Conservation (phyloP, 2,888 invertebrate genomes). For the Stramonita haemastoma region DNA sequence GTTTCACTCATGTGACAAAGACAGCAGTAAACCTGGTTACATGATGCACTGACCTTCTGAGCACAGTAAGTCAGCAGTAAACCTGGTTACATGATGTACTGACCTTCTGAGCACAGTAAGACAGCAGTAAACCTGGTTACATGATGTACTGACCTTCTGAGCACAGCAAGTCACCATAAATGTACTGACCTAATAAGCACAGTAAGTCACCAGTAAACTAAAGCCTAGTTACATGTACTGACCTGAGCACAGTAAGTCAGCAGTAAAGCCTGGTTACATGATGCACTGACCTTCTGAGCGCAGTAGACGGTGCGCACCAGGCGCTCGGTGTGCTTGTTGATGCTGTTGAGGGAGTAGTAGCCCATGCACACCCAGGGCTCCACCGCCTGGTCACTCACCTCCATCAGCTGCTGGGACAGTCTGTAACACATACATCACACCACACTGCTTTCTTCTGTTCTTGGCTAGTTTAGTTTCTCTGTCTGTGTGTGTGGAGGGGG, state of each 20-base stretch:
- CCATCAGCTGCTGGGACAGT: conserved; percentile 80
- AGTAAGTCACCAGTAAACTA: background rate
- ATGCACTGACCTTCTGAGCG: conserved; percentile 82
- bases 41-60: conserved; percentile 81
- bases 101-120: conserved; percentile 85
- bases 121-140: background rate
- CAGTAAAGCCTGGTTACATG: background rate
- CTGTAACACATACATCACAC: conserved; percentile 55
- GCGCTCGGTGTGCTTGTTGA: conserved; percentile 48
- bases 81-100: background rate
- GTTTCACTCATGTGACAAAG: no score
- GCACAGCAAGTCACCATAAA: no score
- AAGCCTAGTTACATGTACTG: no score
- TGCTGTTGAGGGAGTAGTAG: conserved; percentile 83
- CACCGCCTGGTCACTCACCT: conserved; percentile 81
- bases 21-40: background rate
- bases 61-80: conserved; percentile 81
- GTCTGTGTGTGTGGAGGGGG: background rate
- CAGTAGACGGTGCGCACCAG: conserved; percentile 84
- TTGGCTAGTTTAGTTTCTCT: no score
- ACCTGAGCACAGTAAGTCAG: conserved; percentile 3
- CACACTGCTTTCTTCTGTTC: background rate
- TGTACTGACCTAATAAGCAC: no score
- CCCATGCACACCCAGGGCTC: conserved; percentile 89
- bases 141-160: conserved; percentile 81